These are phyloP conservation scores for Xylota sylvarum DNA, from an alignment of 2,888 invertebrate species.

Conservation along the genomic window DNA sequence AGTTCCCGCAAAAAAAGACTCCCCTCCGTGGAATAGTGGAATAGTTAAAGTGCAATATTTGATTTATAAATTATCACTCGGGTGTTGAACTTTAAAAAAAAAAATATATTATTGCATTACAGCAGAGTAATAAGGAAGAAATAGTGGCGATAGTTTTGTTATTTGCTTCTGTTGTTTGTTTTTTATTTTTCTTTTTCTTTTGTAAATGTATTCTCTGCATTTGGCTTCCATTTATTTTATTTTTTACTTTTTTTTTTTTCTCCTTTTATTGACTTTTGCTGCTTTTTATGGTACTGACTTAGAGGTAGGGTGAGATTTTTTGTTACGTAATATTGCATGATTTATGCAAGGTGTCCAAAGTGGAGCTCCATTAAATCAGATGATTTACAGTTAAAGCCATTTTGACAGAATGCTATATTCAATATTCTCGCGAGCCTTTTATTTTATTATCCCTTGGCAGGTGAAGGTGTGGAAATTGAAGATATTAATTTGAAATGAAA, in stretches of 20 bases:
- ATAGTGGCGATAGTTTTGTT: constrained; percentile 53
- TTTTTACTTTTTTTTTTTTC: constrained; percentile 20
- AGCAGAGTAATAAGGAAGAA: constrained; percentile 68
- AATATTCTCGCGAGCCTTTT: background rate
- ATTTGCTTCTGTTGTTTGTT: constrained; percentile 47
- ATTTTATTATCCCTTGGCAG: too few species aligned
- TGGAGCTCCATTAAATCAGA: constrained; percentile 22
- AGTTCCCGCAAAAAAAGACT: background rate
- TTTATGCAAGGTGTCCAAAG: constrained; percentile 41
- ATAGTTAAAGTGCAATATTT: constrained; percentile 52
- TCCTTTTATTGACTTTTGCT: constrained; percentile 27
- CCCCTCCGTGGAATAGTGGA: background rate
- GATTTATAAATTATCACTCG: constrained; percentile 43
- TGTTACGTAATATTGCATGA: constrained; percentile 40
- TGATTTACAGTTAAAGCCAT: constrained; percentile 15
- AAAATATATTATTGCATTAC: constrained; percentile 49
- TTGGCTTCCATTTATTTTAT: constrained; percentile 4
- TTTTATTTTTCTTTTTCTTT: constrained; percentile 10
- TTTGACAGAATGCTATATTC: background rate
- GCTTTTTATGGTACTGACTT: background rate
- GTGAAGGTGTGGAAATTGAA: background rate
- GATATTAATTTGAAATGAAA: too few species aligned
- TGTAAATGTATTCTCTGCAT: constrained; percentile 25
- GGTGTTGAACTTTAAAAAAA: constrained; percentile 48
- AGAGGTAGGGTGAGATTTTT: constrained; percentile 22